Percentiles rank a stretch among this genome's conserved stretches.
phyloP scores from a whole-genome alignment of 1,140 invertebrate genomes.

The Dufourea novaeangliae region DNA sequence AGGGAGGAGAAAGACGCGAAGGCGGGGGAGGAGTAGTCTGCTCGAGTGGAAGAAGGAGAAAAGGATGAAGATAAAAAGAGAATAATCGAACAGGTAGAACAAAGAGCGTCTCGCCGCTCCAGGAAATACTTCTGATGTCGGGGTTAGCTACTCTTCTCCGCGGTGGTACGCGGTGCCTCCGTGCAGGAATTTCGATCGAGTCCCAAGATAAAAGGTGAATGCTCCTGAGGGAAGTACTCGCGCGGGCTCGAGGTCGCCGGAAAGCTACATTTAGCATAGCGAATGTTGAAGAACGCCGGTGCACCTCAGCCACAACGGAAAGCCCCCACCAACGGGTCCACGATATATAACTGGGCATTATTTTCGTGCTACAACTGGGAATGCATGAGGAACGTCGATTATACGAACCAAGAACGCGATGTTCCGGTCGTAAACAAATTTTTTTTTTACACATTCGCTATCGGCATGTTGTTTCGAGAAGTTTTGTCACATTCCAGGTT shows the following conservation, averaged over 20 bases:
- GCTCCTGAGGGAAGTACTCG: slow-evolving; percentile 63
- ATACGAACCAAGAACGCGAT: too few species aligned
- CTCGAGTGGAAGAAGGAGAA: slow-evolving; percentile 14
- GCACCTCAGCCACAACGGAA: neutral
- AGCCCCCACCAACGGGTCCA: too few species aligned
- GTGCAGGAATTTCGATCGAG: slow-evolving; percentile 74
- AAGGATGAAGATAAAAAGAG: slow-evolving; percentile 19
- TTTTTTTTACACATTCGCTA: too few species aligned
- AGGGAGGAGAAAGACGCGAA: neutral
- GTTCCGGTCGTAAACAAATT: too few species aligned
- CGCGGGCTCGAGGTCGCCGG: slow-evolving; percentile 49
- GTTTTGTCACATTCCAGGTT: too few species aligned
- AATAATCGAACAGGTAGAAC: slow-evolving; percentile 42
- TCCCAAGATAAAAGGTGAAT: slow-evolving; percentile 70
- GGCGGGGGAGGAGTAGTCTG: neutral
- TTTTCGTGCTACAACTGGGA: too few species aligned
- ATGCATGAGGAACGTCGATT: too few species aligned
- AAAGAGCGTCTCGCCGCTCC: slow-evolving; percentile 54
- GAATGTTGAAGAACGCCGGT: slow-evolving; percentile 16
- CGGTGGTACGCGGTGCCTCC: slow-evolving; percentile 58
- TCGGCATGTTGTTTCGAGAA: too few species aligned
- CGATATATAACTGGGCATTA: too few species aligned
- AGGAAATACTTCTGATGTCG: slow-evolving; percentile 58
- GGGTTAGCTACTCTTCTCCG: slow-evolving; percentile 37
- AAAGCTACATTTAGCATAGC: slow-evolving; percentile 52